Conservation (phyloP, 2,797 vertebrate species). For the Poecilia velifera region DNA sequence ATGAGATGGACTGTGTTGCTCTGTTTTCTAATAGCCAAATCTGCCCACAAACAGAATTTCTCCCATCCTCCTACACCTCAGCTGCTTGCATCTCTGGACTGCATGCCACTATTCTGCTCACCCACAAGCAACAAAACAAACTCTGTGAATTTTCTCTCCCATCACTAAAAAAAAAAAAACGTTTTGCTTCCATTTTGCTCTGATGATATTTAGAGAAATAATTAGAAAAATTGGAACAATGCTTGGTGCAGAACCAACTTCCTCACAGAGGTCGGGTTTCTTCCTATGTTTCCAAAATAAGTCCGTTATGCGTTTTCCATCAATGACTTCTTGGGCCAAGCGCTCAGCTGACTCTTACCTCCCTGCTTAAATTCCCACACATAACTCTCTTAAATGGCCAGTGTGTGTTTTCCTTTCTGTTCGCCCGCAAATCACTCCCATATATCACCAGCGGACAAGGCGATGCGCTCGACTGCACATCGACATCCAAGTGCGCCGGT, state of each 20-base stretch:
- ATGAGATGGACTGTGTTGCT: slow-evolving; percentile 47
- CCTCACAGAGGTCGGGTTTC: slow-evolving; percentile 9
- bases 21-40: slow-evolving; percentile 55
- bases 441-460: slow-evolving; percentile 69
- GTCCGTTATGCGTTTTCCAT: slow-evolving; percentile 24
- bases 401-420: slow-evolving; percentile 53
- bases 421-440: slow-evolving; percentile 67
- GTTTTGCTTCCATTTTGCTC: not conserved
- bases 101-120: slow-evolving; percentile 48
- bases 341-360: slow-evolving; percentile 24
- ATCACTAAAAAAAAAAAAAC: not conserved
- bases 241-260: slow-evolving; percentile 6
- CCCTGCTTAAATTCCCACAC: slow-evolving; percentile 43
- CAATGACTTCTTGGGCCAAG: slow-evolving; percentile 21
- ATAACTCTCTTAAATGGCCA: slow-evolving; percentile 44
- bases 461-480: slow-evolving; percentile 52
- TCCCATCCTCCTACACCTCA: slow-evolving; percentile 74
- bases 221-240: not conserved
- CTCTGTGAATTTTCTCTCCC: slow-evolving; percentile 9
- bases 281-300: slow-evolving; percentile 20
- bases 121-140: slow-evolving; percentile 55
- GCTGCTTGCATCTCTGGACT: slow-evolving; percentile 64
- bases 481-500: slow-evolving; percentile 42
- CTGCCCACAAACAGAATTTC: slow-evolving; percentile 69
- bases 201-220: slow-evolving; percentile 18